Conservation (phyloP, 2,113 vertebrate species). For the Sinosuthora webbiana region DNA sequence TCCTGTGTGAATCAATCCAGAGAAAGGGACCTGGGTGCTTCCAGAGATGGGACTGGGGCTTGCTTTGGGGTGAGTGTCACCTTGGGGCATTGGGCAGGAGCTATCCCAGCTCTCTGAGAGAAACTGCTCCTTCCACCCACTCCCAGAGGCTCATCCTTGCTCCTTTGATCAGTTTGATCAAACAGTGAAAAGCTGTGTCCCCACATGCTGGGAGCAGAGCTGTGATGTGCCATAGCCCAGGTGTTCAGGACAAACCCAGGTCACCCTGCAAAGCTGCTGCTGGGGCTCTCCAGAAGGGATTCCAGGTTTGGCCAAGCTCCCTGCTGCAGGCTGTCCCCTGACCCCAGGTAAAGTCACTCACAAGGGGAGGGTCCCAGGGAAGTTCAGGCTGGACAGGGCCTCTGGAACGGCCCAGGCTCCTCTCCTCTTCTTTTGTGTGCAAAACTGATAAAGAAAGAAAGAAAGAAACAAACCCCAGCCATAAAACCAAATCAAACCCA, state of each 20-base stretch:
- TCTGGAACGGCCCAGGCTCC: fast-evolving
- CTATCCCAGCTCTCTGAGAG: neutral
- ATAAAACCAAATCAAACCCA: neutral
- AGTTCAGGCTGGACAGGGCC: neutral
- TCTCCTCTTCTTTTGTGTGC: neutral
- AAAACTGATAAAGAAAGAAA: neutral
- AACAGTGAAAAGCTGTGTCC: neutral
- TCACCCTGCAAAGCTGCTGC: neutral
- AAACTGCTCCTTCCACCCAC: neutral
- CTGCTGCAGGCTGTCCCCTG: neutral
- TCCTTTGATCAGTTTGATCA: neutral
- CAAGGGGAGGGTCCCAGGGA: neutral
- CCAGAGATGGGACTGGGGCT: neutral
- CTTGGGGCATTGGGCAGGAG: neutral
- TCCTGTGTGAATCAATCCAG: neutral
- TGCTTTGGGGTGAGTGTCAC: fast-evolving
- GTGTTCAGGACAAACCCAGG: neutral
- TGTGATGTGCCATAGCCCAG: fast-evolving
- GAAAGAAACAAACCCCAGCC: neutral
- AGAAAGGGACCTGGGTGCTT: neutral
- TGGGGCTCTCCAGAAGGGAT: fast-evolving
- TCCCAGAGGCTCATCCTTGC: neutral
- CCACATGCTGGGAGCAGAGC: neutral
- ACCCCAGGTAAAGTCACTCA: fast-evolving
- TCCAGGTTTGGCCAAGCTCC: neutral